Percentiles rank a stretch among this genome's conserved stretches.
Evolutionary conservation across 2,113 vertebrate genomes (phyloP).

Genomic region (Axis porcinus): DNA sequence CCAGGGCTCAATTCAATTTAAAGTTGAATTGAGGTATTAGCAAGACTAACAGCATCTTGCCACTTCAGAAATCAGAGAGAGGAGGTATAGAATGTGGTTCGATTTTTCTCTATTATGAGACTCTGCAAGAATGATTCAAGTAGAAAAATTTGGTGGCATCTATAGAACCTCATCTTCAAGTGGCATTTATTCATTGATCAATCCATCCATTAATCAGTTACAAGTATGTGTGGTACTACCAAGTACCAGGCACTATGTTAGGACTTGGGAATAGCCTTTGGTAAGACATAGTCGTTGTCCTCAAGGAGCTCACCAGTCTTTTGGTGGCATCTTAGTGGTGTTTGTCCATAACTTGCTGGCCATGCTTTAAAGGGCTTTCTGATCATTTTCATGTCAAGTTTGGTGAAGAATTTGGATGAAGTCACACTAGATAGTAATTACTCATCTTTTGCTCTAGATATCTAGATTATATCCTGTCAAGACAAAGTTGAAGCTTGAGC

Average conservation of each 20-base stretch:
- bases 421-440: neutral
- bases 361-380: neutral
- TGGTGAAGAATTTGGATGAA: neutral
- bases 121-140: neutral
- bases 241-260: neutral
- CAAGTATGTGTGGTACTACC: neutral
- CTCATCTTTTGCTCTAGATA: neutral
- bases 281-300: neutral
- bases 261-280: neutral
- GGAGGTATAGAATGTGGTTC: neutral
- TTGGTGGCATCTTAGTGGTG: neutral
- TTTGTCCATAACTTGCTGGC: neutral
- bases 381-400: neutral
- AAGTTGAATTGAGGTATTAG: neutral
- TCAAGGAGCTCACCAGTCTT: neutral
- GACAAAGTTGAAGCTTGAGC: neutral
- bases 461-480: neutral
- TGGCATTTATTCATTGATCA: neutral
- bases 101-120: neutral
- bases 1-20: neutral
- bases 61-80: neutral
- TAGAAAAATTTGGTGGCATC: neutral
- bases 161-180: neutral
- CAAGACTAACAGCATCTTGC: neutral
- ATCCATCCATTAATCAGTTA: neutral